Percentiles rank a stretch among this genome's conserved stretches.
Conservation (phyloP, 2,888 invertebrate genomes). For the Chironomus tentans region DNA sequence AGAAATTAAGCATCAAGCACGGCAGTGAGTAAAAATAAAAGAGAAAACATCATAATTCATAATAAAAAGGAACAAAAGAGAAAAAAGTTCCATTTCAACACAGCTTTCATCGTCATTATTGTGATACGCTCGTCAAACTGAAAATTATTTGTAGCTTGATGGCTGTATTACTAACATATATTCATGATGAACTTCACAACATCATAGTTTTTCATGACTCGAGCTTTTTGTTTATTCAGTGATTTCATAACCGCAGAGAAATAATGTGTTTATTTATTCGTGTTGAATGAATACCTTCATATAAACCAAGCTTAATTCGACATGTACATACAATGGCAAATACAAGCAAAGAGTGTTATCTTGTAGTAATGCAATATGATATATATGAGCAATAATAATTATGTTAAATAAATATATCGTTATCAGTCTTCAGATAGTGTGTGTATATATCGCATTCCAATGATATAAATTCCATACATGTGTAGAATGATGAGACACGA, state of each 20-base stretch:
- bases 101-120: background rate
- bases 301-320: background rate
- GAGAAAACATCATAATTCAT: background rate
- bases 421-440: background rate
- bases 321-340: no score
- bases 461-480: background rate
- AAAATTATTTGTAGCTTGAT: background rate
- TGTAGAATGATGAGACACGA: background rate
- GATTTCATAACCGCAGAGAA: constrained; percentile 13
- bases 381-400: background rate
- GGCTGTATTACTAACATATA: background rate
- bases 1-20: no score
- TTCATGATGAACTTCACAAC: background rate
- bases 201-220: background rate
- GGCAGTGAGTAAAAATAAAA: no score
- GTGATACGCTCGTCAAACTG: background rate
- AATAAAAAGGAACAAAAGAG: background rate
- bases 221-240: constrained; percentile 8
- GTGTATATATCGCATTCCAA: background rate
- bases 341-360: no score
- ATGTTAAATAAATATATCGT: constrained; percentile 13
- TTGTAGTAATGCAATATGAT: background rate
- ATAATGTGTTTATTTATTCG: background rate
- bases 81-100: background rate
- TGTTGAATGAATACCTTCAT: background rate